A percentile compares a stretch with the other conserved stretches of the same genome.
These are phyloP conservation scores for Centruroides vittatus DNA, from an alignment of 1,140 invertebrate species.

Conservation along the genomic window DNA sequence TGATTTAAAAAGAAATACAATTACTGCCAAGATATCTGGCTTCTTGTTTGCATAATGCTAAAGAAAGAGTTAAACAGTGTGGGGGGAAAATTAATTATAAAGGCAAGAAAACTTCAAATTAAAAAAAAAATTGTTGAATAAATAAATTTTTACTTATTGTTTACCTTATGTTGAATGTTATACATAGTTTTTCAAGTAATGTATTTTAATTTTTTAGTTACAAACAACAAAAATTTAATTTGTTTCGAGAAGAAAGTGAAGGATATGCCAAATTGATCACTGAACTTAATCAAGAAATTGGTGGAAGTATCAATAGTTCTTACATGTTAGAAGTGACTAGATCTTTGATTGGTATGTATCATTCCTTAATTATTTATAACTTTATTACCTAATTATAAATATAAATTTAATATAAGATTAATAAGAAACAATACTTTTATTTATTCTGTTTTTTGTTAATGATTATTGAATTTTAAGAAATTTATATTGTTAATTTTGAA, in stretches of 20 bases:
- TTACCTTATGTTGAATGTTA: background rate
- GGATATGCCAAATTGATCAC: constrained; percentile 94
- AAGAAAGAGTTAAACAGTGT: too few species aligned
- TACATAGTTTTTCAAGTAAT: constrained; percentile 2
- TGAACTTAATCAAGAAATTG: constrained; percentile 82
- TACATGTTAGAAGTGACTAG: constrained; percentile 69
- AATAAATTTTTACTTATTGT: background rate
- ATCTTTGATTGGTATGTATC: constrained; percentile 66
- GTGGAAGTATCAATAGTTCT: constrained; percentile 41
- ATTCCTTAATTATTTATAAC: background rate
- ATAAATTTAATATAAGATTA: too few species aligned
- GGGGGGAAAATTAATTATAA: too few species aligned
- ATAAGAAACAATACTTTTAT: too few species aligned
- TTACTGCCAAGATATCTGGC: too few species aligned
- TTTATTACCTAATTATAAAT: too few species aligned
- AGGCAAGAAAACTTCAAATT: background rate
- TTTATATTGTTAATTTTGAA: too few species aligned
- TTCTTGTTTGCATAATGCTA: too few species aligned
- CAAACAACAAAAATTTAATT: constrained; percentile 97
- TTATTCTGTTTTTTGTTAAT: too few species aligned
- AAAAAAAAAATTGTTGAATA: background rate
- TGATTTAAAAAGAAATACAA: too few species aligned
- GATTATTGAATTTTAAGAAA: too few species aligned
- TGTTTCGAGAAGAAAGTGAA: constrained; percentile 97
- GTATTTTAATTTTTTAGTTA: constrained; percentile 52